phyloP scores from a whole-genome alignment of 2,797 vertebrate genomes.

The Pseudocheirus occidentalis region DNA sequence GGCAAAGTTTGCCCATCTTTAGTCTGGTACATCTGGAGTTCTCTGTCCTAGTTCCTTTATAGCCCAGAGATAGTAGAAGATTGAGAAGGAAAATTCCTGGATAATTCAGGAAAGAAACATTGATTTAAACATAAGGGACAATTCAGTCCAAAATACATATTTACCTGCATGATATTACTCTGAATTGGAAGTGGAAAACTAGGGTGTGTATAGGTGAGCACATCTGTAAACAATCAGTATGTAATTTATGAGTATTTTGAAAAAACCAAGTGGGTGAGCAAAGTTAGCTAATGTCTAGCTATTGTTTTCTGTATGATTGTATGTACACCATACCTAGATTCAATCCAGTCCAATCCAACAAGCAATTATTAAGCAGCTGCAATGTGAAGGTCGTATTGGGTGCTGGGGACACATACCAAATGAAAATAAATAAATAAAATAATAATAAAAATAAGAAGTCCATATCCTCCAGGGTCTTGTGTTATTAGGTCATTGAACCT shows the following conservation, averaged over 20 bases:
- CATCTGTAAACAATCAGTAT: neutral
- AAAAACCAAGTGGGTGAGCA: neutral
- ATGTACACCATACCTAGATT: neutral
- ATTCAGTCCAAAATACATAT: constrained; percentile 6
- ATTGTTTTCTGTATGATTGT: neutral
- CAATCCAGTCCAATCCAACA: neutral
- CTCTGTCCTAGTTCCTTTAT: constrained; percentile 30
- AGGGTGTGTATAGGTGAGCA: neutral
- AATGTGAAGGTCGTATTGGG: neutral
- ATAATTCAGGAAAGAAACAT: constrained; percentile 9
- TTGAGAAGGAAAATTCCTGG: neutral
- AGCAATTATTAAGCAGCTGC: neutral
- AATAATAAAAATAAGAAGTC: neutral
- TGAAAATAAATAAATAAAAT: neutral
- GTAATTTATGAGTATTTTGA: neutral
- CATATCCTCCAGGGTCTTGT: neutral
- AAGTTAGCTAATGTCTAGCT: neutral
- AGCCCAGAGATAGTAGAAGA: constrained; percentile 15
- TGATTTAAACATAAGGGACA: constrained; percentile 20
- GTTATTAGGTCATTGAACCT: neutral
- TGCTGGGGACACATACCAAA: neutral
- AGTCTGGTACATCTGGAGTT: constrained; percentile 24
- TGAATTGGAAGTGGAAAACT: constrained; percentile 7
- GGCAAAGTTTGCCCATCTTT: neutral
- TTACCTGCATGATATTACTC: constrained; percentile 35